These are phyloP conservation scores for Lasiurus cinereus DNA, from an alignment of 2,113 vertebrate species.

Conservation along the genomic window DNA sequence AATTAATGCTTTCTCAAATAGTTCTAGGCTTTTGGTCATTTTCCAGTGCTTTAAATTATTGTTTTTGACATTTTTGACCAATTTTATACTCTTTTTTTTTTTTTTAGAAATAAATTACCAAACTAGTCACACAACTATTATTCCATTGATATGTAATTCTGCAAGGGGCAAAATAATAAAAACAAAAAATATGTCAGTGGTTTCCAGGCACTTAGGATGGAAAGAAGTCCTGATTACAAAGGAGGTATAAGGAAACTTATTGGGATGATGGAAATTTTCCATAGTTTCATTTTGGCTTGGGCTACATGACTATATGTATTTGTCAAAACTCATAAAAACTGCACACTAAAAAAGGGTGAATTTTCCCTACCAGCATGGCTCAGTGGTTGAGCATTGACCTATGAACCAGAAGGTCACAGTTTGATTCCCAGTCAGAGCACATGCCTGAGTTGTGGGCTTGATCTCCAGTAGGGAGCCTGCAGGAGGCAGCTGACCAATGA, in stretches of 20 bases:
- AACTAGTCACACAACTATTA: not conserved
- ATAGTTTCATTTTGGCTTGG: not conserved
- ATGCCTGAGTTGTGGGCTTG: too few relatives aligned
- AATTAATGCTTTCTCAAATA: slow-evolving; percentile 1
- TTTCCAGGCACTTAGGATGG: not conserved
- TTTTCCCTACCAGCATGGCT: too few relatives aligned
- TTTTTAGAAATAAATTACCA: not conserved
- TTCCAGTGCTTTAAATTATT: not conserved
- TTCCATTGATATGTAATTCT: not conserved
- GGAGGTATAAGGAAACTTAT: not conserved
- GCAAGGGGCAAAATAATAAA: slow-evolving; percentile 1
- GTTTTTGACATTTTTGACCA: not conserved
- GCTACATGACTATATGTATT: not conserved
- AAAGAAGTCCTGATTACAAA: not conserved
- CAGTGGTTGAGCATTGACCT: too few relatives aligned
- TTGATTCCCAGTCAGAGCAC: too few relatives aligned
- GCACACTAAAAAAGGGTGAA: not conserved
- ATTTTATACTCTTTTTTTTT: not conserved
- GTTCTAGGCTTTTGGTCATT: not conserved
- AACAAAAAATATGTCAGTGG: not conserved
- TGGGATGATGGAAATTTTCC: not conserved
- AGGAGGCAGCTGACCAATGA: too few relatives aligned
- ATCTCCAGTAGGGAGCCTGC: too few relatives aligned
- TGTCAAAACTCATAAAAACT: not conserved
- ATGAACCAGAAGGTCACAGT: too few relatives aligned